These are phyloP conservation scores for Cheilosia pagana DNA, from an alignment of 2,888 invertebrate genomes.

Conservation along the genomic window DNA sequence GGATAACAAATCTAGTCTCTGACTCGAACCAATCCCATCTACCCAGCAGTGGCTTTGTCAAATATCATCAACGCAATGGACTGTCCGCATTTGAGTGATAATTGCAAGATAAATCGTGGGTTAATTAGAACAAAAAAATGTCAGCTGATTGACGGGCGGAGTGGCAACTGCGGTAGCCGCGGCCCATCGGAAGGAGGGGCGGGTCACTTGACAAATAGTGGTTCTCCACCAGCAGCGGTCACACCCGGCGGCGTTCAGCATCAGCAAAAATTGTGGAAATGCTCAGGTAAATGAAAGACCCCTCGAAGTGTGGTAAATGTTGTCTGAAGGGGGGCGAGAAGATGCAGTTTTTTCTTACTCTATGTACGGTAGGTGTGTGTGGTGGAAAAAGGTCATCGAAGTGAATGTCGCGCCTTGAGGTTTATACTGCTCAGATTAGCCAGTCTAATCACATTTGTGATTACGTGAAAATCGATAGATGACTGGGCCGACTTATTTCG, in stretches of 20 bases:
- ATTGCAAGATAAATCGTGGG: conserved; percentile 86
- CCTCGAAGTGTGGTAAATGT: not conserved
- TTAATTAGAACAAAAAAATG: conserved; percentile 84
- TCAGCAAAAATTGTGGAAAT: conserved; percentile 76
- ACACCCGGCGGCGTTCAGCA: conserved; percentile 50
- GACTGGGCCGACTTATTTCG: conserved; percentile 8
- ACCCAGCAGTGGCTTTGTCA: not conserved
- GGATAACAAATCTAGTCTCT: not conserved
- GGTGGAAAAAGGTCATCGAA: conserved; percentile 61
- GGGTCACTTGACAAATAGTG: conserved; percentile 69
- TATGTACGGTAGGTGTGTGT: conserved; percentile 11
- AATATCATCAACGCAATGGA: conserved; percentile 84
- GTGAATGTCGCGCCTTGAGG: conserved; percentile 6
- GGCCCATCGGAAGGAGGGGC: conserved; percentile 79
- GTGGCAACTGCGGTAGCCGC: conserved; percentile 81
- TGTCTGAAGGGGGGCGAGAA: not conserved
- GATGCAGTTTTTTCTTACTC: not conserved
- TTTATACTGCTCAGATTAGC: not conserved
- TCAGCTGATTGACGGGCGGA: conserved; percentile 84
- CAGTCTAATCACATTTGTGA: conserved; percentile 4
- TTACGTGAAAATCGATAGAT: conserved; percentile 61
- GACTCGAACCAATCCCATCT: not conserved
- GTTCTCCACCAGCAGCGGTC: conserved; percentile 76
- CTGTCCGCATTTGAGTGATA: conserved; percentile 88
- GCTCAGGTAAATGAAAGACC: conserved; percentile 75